A percentile compares a stretch with the other conserved stretches of the same genome.
Evolutionary conservation across 1,140 invertebrate genomes (phyloP).

Genomic region (Nasonia giraulti): DNA sequence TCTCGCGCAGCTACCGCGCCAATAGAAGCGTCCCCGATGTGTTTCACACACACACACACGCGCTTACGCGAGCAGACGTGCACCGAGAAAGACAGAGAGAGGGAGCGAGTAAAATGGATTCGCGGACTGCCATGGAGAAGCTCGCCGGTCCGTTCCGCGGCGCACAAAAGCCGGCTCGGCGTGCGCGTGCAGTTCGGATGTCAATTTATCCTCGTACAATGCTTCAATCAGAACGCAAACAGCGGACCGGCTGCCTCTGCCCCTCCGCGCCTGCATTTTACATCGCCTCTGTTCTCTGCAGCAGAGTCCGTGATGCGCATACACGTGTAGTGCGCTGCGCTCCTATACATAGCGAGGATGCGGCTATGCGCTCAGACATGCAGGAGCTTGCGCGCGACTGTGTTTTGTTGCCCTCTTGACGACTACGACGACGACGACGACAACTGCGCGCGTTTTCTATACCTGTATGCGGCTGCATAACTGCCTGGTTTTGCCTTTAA

Average conservation of each 20-base stretch:
- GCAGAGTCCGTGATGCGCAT: constrained; percentile 22
- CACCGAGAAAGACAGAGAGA: constrained; percentile 24
- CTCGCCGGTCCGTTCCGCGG: background rate
- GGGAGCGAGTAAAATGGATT: constrained; percentile 31
- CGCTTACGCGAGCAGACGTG: constrained; percentile 19
- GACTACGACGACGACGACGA: no score
- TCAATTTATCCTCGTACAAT: constrained; percentile 70
- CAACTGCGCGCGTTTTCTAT: no score
- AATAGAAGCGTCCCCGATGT: constrained; percentile 8
- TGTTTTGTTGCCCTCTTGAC: background rate
- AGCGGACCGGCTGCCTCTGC: constrained; percentile 55
- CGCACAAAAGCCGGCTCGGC: constrained; percentile 28
- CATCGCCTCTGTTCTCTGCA: constrained; percentile 51
- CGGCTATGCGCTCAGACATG: constrained; percentile 25
- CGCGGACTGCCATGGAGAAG: constrained; percentile 12
- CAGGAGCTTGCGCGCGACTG: background rate
- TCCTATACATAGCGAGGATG: constrained; percentile 31
- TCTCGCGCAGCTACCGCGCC: background rate
- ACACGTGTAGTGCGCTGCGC: constrained; percentile 41
- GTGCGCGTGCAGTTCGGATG: constrained; percentile 60
- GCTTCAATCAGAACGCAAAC: constrained; percentile 70
- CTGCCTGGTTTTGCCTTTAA: background rate
- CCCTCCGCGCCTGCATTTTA: constrained; percentile 62
- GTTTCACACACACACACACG: background rate
- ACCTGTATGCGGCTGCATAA: no score